Conservation (phyloP, 2,113 vertebrate genomes). For the Calyptomena viridis region DNA sequence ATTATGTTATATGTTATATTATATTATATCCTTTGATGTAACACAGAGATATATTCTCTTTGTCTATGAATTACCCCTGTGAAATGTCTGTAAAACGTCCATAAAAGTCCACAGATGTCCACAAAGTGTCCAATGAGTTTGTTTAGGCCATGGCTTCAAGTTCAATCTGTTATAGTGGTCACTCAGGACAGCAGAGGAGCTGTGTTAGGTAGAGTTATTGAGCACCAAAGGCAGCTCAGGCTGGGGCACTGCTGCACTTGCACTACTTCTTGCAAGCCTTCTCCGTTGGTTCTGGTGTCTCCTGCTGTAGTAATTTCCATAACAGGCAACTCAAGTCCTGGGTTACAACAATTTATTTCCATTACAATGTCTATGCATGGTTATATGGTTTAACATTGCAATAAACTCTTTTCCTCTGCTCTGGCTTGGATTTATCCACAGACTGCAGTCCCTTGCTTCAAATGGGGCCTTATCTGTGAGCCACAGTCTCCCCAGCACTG, state of each 20-base stretch:
- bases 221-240: background rate
- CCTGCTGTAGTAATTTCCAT: background rate
- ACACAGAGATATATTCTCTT: background rate
- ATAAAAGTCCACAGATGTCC: background rate
- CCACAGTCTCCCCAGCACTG: background rate
- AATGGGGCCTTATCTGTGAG: background rate
- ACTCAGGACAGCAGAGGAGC: background rate
- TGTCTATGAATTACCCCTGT: background rate
- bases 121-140: background rate
- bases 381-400: background rate
- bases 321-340: background rate
- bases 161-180: too few species aligned
- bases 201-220: background rate
- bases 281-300: too few species aligned
- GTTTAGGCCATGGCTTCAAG: background rate
- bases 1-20: too few species aligned
- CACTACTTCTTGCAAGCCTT: background rate
- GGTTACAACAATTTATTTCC: background rate
- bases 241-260: background rate
- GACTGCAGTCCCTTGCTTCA: too few species aligned
- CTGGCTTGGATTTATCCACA: background rate
- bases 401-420: background rate
- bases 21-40: background rate
- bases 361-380: background rate
- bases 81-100: background rate